Percentiles rank a stretch among this genome's conserved stretches.
These are phyloP conservation scores for Rhadinocentrus ornatus DNA, from an alignment of 2,797 vertebrate genomes.

Conservation along the genomic window DNA sequence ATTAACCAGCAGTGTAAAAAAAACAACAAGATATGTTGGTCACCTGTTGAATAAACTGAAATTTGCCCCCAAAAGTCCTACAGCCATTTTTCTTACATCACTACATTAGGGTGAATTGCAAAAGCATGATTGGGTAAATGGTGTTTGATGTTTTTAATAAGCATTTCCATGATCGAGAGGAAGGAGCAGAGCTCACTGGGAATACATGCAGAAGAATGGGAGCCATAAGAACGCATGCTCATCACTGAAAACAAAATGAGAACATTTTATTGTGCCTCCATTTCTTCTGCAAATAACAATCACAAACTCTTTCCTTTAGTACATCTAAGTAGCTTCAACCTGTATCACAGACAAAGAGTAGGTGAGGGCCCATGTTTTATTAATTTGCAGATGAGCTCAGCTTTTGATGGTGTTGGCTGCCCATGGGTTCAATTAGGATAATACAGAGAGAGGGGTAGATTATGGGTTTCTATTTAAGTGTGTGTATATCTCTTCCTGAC, in stretches of 20 bases:
- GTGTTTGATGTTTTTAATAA: slow-evolving; percentile 65
- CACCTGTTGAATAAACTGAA: slow-evolving; percentile 67
- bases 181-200: slow-evolving; percentile 46
- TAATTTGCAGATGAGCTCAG: slow-evolving; percentile 87
- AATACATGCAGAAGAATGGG: slow-evolving; percentile 46
- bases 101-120: slow-evolving; percentile 14
- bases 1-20: slow-evolving; percentile 28
- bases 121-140: slow-evolving; percentile 39
- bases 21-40: slow-evolving; percentile 36
- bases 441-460: slow-evolving; percentile 83
- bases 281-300: slow-evolving; percentile 67
- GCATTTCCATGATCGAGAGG: slow-evolving; percentile 47
- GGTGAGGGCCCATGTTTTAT: slow-evolving; percentile 83
- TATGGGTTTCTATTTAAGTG: slow-evolving; percentile 83
- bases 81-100: slow-evolving; percentile 16
- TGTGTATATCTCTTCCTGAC: slow-evolving; percentile 85
- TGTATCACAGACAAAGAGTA: slow-evolving; percentile 73
- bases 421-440: slow-evolving; percentile 87
- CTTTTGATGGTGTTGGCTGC: slow-evolving; percentile 82
- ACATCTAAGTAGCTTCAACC: slow-evolving; percentile 74
- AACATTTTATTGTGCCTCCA: slow-evolving; percentile 64
- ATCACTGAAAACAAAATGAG: slow-evolving; percentile 61
- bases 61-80: slow-evolving; percentile 6
- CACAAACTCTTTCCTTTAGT: slow-evolving; percentile 63
- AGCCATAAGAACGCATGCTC: slow-evolving; percentile 51